Evolutionary conservation across 1,140 invertebrate genomes (phyloP), one percentile per base, ranked within the genome.

Genomic region (Andrena cerasifolii): DNA sequence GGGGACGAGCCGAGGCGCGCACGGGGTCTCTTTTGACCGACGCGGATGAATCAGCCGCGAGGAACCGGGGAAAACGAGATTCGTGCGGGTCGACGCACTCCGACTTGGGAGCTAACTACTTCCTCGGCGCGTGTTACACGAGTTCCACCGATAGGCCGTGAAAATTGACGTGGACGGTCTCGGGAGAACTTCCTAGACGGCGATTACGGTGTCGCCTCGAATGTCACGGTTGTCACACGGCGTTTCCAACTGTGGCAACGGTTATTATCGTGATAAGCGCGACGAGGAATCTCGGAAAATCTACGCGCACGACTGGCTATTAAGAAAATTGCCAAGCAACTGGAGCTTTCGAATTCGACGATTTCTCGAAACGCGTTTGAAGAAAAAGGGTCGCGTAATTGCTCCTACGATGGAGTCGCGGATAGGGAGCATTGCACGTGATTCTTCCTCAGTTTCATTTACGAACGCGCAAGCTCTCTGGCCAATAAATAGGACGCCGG

Each of bases 401-500:
- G 4, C 7, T 26, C 18, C 6, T 16, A 3, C 5, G 1, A 12
- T 54, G 43, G 45, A 54, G 4, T 49, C 5, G 5, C 18, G 45
- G 49, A 33, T n/a, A 28, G 47, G 10, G 18, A 28, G 4, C 51
- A 16, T 59, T 28, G 31, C 51, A 36, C 45, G 58, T 47, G 43
- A 79, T 53, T 73, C 43, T 53, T 16, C 26, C 28, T 58, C 49
- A 81, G 80, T 83, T 61, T 67, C 61, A 77, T 68, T 47, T 65
- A 68, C 67, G 80, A 79, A 40, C 65, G 79, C 71, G 75, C 54
- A 36, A n/a, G 43, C 45, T 74, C 49, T 47, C 78, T 67, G 71
- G 81, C 65, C 86, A 84, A 88, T 88, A 89, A 89, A 89, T 89
- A 86, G 85, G 73, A 88, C 82, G 85, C 81, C 86, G 88, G 87